Evolutionary conservation across 1,140 invertebrate species (phyloP).

Genomic region (Nylanderia fulva): DNA sequence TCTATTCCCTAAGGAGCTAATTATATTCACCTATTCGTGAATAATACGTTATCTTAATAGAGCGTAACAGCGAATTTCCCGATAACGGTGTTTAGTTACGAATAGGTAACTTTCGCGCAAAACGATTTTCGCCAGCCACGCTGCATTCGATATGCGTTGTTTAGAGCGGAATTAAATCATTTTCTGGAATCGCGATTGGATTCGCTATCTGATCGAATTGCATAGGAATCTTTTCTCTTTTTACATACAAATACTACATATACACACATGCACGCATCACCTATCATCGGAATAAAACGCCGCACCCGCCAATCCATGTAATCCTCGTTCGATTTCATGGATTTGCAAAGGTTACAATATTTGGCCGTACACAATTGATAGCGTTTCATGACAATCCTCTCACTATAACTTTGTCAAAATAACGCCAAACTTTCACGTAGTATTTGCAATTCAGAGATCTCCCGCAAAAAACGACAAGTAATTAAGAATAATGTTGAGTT

Average conservation of each 20-base stretch:
- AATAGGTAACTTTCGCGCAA: constrained; percentile 52
- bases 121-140: constrained; percentile 43
- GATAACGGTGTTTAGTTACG: constrained; percentile 55
- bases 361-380: constrained; percentile 44
- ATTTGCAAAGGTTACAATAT: constrained; percentile 57
- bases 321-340: constrained; percentile 51
- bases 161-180: constrained; percentile 60
- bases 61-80: constrained; percentile 45
- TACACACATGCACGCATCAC: background rate
- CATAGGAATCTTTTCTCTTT: constrained; percentile 33
- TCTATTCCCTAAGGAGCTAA: background rate
- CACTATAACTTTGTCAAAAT: constrained; percentile 8
- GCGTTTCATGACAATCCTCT: constrained; percentile 5
- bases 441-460: constrained; percentile 29
- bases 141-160: constrained; percentile 46
- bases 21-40: no score
- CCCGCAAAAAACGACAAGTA: background rate
- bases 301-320: constrained; percentile 43
- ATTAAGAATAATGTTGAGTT: no score
- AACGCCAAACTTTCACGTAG: background rate
- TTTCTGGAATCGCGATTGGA: constrained; percentile 51
- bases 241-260: background rate
- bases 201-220: constrained; percentile 47
- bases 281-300: constrained; percentile 43
- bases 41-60: constrained; percentile 58